These are phyloP conservation scores for Molossus molossus DNA, from an alignment of 2,797 vertebrate species.

Conservation along the genomic window DNA sequence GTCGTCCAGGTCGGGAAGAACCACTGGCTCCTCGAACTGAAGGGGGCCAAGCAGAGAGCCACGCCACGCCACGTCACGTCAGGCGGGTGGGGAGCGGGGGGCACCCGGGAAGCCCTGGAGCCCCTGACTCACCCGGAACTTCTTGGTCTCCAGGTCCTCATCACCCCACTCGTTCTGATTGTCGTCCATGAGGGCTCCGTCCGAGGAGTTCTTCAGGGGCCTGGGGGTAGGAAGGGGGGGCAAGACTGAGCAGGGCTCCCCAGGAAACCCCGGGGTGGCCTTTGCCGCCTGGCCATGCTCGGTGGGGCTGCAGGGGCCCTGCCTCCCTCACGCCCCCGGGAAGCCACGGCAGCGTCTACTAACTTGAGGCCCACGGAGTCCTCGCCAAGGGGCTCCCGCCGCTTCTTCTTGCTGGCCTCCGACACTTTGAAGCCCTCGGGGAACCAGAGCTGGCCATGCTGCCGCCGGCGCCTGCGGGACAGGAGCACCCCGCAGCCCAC, in stretches of 20 bases:
- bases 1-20: conserved; percentile 92
- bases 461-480: conserved; percentile 96
- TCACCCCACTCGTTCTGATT: conserved; percentile 98
- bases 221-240: conserved; percentile 85
- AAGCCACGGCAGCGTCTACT: conserved; percentile 85
- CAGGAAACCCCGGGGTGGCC: neutral
- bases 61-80: fast-evolving
- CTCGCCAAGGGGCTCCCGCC: conserved; percentile 97
- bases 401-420: conserved; percentile 98
- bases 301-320: neutral
- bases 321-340: neutral
- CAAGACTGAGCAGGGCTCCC: neutral
- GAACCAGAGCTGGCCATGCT: conserved; percentile 99
- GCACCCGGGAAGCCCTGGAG: fast-evolving
- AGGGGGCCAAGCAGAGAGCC: neutral
- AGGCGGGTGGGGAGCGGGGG: fast-evolving
- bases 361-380: conserved; percentile 99
- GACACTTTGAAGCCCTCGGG: conserved; percentile 98
- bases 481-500: conserved; percentile 95
- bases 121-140: conserved; percentile 93
- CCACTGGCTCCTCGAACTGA: conserved; percentile 96
- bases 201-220: conserved; percentile 96
- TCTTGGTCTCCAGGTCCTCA: conserved; percentile 95
- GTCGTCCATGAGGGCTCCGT: conserved; percentile 98
- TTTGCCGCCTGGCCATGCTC: too few relatives aligned